A percentile compares a stretch with the other conserved stretches of the same genome.
Conservation (phyloP, 2,797 vertebrate genomes). For the Hippoglossus hippoglossus region DNA sequence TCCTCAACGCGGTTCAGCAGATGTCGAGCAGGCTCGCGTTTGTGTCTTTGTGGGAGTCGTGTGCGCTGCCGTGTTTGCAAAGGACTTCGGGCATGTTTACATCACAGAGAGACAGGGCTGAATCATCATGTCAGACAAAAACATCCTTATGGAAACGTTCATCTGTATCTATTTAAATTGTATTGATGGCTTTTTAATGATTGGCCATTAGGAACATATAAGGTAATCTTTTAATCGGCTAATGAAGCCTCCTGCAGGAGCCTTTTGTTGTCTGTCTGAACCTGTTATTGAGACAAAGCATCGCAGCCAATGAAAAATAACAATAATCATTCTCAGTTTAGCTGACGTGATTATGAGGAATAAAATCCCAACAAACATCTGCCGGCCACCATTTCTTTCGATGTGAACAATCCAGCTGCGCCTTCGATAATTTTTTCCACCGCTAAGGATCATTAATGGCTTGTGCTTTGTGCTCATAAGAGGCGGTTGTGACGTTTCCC, state of each 20-base stretch:
- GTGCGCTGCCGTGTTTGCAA: conserved; percentile 12
- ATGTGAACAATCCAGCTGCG: conserved; percentile 28
- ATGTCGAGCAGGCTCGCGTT: conserved; percentile 17
- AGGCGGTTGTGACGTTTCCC: conserved; percentile 72
- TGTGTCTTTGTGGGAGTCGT: conserved; percentile 19
- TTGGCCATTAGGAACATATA: conserved; percentile 16
- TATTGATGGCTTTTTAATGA: conserved; percentile 20
- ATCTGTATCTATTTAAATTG: conserved; percentile 16
- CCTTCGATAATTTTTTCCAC: conserved; percentile 41
- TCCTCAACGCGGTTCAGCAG: conserved; percentile 46
- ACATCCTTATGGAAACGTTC: conserved; percentile 17
- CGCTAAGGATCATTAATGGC: conserved; percentile 61
- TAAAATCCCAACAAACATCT: conserved; percentile 45
- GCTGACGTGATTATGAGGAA: conserved; percentile 39
- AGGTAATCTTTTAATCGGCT: conserved; percentile 54
- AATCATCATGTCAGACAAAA: conserved; percentile 2
- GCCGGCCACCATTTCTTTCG: conserved; percentile 24
- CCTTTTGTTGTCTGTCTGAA: conserved; percentile 17
- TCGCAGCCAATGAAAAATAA: conserved; percentile 13
- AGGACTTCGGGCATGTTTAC: conserved; percentile 18
- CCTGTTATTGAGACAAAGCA: conserved; percentile 1
- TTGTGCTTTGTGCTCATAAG: conserved; percentile 51
- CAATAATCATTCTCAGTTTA: conserved; percentile 44
- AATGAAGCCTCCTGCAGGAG: conserved; percentile 28
- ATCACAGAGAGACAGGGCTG: neutral